Base-by-base conservation (phyloP, 2,113 vertebrate genomes). In the Tetrax tetrax region DNA sequence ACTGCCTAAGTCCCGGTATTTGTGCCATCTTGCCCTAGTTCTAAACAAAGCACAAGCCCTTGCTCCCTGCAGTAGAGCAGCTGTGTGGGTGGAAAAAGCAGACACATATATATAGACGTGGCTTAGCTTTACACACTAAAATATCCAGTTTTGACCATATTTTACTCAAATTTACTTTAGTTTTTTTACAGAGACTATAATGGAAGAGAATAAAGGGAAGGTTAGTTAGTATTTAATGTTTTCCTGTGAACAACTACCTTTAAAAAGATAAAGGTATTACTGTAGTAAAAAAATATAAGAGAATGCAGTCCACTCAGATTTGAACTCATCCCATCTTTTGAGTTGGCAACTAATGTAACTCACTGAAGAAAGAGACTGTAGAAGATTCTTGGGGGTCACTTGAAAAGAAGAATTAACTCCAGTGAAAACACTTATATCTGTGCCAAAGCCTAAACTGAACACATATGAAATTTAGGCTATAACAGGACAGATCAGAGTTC, bases 101-200 rank as follows among this genome's bases (percentile, higher is more conserved):
- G 74, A 33, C 19, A 57, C 4, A 18, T 3, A 5, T 4, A 53
- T 14, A 48, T 0, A 28, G 51, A 43, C 0, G 0, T n/a, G 35
- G 29, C 56, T 87, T 47, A 45, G 25, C n/a, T 94, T 93, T 50
- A 81, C 37, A 23, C 31, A 63, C 15, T 9, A 53, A 12, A 61
- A 70, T 56, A 69, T 10, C 33, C 60, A 63, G 1, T 35, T 84
- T 74, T 77, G n/a, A 66, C 24, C 21, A 13, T 19, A 21, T 77
- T 77, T 81, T 37, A 38, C 22, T 43, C 31, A 59, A 37, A 59
- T 78, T 87, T 81, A 37, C 28, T 74, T 86, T 61, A 54, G 10
- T 54, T 17, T 84, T 65, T n/a, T 81, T 66, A 37, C 16, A 72
- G 35, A 81, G 12, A 29, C 20, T 76, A 10, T 41, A 57, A 59